Evolutionary conservation across 2,888 invertebrate genomes (phyloP).

Genomic region (Lamproptera curius): DNA sequence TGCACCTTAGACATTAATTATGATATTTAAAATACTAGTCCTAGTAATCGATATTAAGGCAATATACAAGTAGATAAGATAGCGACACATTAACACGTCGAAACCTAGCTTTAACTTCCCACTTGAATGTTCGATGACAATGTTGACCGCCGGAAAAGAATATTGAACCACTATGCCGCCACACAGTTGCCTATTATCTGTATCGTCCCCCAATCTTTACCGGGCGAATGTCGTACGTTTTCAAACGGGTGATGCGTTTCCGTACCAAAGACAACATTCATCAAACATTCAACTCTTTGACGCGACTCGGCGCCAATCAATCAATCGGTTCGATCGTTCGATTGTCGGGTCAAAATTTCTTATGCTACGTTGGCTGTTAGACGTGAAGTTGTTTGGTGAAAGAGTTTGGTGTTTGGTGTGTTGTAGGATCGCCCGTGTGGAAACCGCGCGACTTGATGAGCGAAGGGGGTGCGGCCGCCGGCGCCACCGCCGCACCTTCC

Average conservation of each 20-base stretch:
- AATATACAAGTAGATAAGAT: slow-evolving; percentile 21
- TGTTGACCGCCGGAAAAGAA: slow-evolving; percentile 51
- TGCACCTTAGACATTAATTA: slow-evolving; percentile 47
- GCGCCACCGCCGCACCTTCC: slow-evolving; percentile 34
- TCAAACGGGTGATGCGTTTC: slow-evolving; percentile 33
- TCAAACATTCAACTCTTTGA: slow-evolving; percentile 79
- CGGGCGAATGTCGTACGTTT: slow-evolving; percentile 23
- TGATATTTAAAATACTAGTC: slow-evolving; percentile 20
- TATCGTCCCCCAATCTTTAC: slow-evolving; percentile 5
- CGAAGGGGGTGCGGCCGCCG: slow-evolving; percentile 58
- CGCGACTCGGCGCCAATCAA: slow-evolving; percentile 57
- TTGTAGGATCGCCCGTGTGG: slow-evolving; percentile 98
- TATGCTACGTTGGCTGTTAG: slow-evolving; percentile 30
- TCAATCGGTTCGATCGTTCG: slow-evolving; percentile 54
- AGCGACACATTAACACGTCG: slow-evolving; percentile 14
- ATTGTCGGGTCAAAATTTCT: too few species aligned
- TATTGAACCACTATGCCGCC: slow-evolving; percentile 14
- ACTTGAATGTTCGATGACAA: slow-evolving; percentile 76
- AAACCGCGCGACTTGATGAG: slow-evolving; percentile 94
- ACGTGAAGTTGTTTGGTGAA: slow-evolving; percentile 37
- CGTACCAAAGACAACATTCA: slow-evolving; percentile 66
- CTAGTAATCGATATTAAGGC: slow-evolving; percentile 23
- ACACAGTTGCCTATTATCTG: slow-evolving; percentile 1
- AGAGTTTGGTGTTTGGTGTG: slow-evolving; percentile 81
- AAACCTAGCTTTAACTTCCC: slow-evolving; percentile 25